phyloP scores from a whole-genome alignment of 35 echinoderm and acorn worm genomes.

The Heliocidaris erythrogramma region DNA sequence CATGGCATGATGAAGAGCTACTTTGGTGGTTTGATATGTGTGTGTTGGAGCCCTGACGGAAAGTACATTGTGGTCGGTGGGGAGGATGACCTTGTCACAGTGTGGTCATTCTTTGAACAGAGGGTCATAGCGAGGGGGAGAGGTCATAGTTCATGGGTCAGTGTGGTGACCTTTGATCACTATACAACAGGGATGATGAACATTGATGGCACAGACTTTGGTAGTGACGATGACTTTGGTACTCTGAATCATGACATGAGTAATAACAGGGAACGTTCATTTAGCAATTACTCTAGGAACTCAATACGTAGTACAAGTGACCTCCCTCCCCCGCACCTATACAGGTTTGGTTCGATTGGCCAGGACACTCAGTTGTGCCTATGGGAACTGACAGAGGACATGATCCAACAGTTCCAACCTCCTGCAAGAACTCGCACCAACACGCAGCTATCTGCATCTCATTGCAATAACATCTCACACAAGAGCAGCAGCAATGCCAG shows the following conservation, averaged over 20 bases:
- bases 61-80: conserved; percentile 95
- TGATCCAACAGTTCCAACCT: conserved; percentile 75
- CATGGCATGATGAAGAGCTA: conserved; percentile 97
- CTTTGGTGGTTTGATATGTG: conserved; percentile 96
- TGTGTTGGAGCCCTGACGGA: conserved; percentile 97
- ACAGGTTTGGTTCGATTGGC: conserved; percentile 95
- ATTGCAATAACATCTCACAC: conserved; percentile 86
- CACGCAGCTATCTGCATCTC: conserved; percentile 78
- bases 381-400: conserved; percentile 97
- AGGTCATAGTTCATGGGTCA: conserved; percentile 93
- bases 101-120: conserved; percentile 90
- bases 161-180: conserved; percentile 88
- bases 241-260: conserved; percentile 47
- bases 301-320: conserved; percentile 72
- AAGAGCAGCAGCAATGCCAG: conserved; percentile 60
- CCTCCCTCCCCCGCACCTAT: conserved; percentile 63
- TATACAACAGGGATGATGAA: conserved; percentile 83
- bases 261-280: conserved; percentile 73
- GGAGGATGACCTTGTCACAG: conserved; percentile 91
- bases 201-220: conserved; percentile 71
- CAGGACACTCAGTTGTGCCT: conserved; percentile 98
- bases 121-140: conserved; percentile 79
- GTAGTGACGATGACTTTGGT: conserved; percentile 93
- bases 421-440: conserved; percentile 78
- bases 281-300: conserved; percentile 85